These are phyloP conservation scores for Antennarius maculatus DNA, from an alignment of 2,797 vertebrate species.

Conservation along the genomic window DNA sequence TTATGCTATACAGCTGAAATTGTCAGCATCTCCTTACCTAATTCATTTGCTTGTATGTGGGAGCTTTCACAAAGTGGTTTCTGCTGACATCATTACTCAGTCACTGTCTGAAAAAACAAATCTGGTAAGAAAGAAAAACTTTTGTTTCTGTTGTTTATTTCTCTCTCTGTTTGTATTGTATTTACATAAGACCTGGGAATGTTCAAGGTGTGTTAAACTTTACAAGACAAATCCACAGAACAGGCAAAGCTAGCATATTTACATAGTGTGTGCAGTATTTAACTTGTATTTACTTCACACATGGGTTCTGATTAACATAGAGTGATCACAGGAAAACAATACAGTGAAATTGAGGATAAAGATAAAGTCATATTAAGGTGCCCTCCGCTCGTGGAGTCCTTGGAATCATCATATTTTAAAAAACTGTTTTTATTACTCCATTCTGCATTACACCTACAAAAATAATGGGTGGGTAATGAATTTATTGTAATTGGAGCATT, in stretches of 20 bases:
- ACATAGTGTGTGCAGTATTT: conserved; percentile 12
- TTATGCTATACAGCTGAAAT: not conserved
- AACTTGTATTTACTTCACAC: not conserved
- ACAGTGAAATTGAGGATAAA: too few species aligned
- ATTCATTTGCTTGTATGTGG: conserved; percentile 41
- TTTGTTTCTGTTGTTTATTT: conserved; percentile 20
- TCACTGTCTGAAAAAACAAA: conserved; percentile 34
- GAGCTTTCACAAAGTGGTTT: conserved; percentile 18
- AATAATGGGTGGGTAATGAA: too few species aligned
- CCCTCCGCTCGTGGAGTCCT: too few species aligned
- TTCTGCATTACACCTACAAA: too few species aligned
- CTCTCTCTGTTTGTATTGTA: conserved; percentile 32
- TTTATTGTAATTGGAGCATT: too few species aligned
- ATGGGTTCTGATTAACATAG: not conserved
- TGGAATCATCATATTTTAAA: not conserved
- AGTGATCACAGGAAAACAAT: not conserved
- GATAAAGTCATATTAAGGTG: too few species aligned
- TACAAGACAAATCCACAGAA: conserved; percentile 53
- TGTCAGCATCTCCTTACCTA: not conserved
- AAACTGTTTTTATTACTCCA: not conserved
- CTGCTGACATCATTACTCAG: not conserved
- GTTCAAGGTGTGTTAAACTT: conserved; percentile 34
- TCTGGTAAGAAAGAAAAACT: conserved; percentile 15
- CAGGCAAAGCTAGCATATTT: conserved; percentile 7
- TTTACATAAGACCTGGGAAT: conserved; percentile 45